These are phyloP conservation scores for Junonia oenone DNA, from an alignment of 2,888 invertebrate species.

Conservation along the genomic window DNA sequence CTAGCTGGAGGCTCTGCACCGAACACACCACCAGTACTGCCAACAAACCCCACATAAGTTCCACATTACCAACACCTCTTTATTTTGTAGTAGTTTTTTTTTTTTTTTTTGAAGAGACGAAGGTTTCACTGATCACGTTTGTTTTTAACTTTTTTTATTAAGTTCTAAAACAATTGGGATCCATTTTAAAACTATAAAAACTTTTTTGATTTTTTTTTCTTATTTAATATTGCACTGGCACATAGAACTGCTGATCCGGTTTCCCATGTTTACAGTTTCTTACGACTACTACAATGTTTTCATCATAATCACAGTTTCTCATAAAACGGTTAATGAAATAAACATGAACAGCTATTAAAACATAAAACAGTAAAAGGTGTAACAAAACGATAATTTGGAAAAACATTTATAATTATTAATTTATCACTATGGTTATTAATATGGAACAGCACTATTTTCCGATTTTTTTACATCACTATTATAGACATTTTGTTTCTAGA, in stretches of 20 bases:
- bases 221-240: not conserved
- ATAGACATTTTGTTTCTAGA: not conserved
- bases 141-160: no score
- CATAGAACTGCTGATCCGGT: not conserved
- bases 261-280: not conserved
- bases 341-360: not conserved
- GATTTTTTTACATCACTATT: not conserved
- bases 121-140: no score
- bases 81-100: no score
- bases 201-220: not conserved
- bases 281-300: not conserved
- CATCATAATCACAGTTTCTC: not conserved
- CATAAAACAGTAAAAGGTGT: not conserved
- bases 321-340: not conserved
- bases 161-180: no score
- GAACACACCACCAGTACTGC: slow-evolving; percentile 68
- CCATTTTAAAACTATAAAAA: no score
- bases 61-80: no score
- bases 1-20: slow-evolving; percentile 73
- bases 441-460: not conserved
- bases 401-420: not conserved
- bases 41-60: slow-evolving; percentile 51
- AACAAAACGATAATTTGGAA: not conserved
- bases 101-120: no score
- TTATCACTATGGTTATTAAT: not conserved